Conservation (phyloP, 2,888 invertebrate genomes). For the Phaonia tiefii region DNA sequence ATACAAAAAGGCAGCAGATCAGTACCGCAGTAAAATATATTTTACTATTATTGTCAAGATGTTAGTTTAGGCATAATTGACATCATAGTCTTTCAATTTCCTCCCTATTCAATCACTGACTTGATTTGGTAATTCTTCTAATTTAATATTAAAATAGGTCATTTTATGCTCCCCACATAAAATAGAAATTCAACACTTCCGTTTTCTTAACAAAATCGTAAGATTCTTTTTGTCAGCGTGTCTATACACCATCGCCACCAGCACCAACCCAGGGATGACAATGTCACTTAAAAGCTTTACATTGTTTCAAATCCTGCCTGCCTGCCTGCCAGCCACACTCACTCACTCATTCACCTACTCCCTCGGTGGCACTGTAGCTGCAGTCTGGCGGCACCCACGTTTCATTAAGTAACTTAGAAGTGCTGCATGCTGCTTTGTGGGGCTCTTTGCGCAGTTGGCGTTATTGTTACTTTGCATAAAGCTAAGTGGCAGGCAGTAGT, state of each 20-base stretch:
- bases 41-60: too few relatives aligned
- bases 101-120: too few relatives aligned
- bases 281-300: constrained; percentile 31
- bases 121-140: too few relatives aligned
- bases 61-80: too few relatives aligned
- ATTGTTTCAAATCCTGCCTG: constrained; percentile 13
- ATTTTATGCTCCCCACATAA: background rate
- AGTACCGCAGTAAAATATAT: too few relatives aligned
- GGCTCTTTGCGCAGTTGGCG: background rate
- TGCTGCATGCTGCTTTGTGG: background rate
- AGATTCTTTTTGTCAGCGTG: constrained; percentile 28
- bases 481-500: constrained; percentile 20
- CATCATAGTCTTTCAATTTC: too few relatives aligned
- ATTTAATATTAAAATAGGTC: too few relatives aligned
- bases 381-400: too few relatives aligned
- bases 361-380: too few relatives aligned
- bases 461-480: constrained; percentile 11
- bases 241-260: constrained; percentile 12
- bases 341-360: background rate
- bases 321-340: background rate
- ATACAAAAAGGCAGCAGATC: too few relatives aligned
- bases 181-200: constrained; percentile 6
- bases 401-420: background rate
- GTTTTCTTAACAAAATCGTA: constrained; percentile 13
- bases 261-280: background rate